These are phyloP conservation scores for Galaxias olidus DNA, from an alignment of 2,797 vertebrate species.

Conservation along the genomic window DNA sequence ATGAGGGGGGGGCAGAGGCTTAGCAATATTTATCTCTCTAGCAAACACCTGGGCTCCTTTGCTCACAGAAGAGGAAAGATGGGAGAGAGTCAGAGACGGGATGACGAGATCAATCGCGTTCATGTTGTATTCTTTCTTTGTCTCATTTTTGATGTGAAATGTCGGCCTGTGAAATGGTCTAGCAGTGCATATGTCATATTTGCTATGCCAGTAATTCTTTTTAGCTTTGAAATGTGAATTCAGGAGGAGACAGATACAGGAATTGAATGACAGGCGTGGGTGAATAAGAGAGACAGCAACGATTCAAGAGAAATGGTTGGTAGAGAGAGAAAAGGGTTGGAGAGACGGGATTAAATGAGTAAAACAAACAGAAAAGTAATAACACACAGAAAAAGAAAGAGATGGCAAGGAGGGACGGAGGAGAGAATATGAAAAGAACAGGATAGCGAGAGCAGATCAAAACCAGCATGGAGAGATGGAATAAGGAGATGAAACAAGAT, in stretches of 20 bases:
- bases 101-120: slow-evolving; percentile 15
- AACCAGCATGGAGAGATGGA: slow-evolving; percentile 48
- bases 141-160: slow-evolving; percentile 15
- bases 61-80: not conserved
- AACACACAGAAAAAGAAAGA: slow-evolving; percentile 42
- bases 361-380: slow-evolving; percentile 70
- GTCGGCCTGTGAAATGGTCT: slow-evolving; percentile 20
- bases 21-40: not conserved
- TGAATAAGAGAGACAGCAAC: slow-evolving; percentile 27
- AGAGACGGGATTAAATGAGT: slow-evolving; percentile 33
- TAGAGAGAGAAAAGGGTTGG: slow-evolving; percentile 23
- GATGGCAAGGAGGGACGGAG: slow-evolving; percentile 31
- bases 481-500: slow-evolving; percentile 56
- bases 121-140: slow-evolving; percentile 17
- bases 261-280: slow-evolving; percentile 38
- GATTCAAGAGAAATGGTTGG: slow-evolving; percentile 11
- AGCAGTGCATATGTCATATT: slow-evolving; percentile 23
- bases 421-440: slow-evolving; percentile 40
- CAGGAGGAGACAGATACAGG: slow-evolving; percentile 16
- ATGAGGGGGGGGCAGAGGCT: not conserved
- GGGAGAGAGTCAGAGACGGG: not conserved
- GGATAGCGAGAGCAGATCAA: slow-evolving; percentile 54
- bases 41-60: no score
- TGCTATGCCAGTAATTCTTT: slow-evolving; percentile 12
- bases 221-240: slow-evolving; percentile 17